Evolutionary conservation across 2,797 vertebrate genomes (phyloP).

Genomic region (Sebastes diploproa): DNA sequence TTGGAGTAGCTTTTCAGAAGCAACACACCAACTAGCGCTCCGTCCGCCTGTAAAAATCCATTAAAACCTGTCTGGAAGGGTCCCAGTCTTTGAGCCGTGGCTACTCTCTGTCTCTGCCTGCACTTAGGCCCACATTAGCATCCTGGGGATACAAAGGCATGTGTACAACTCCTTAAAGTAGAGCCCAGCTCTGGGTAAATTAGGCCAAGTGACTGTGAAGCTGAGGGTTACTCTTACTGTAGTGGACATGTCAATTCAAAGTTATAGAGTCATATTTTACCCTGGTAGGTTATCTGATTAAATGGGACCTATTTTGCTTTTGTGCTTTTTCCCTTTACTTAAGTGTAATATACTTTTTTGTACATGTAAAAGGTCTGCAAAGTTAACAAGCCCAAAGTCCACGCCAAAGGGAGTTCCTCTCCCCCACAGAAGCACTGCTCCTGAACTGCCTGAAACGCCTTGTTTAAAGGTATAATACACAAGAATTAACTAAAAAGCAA

Average conservation of each 20-base stretch:
- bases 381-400: no score
- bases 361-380: no score
- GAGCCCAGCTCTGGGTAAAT: conserved; percentile 13
- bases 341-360: no score
- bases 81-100: conserved; percentile 47
- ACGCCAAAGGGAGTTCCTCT: no score
- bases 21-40: conserved; percentile 53
- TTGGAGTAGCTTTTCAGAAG: conserved; percentile 69
- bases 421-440: no score
- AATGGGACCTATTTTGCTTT: not conserved
- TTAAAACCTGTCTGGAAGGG: conserved; percentile 72
- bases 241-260: conserved; percentile 27
- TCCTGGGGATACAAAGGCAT: conserved; percentile 56
- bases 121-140: conserved; percentile 70
- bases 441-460: no score
- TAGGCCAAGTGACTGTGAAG: conserved; percentile 16
- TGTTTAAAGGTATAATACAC: no score
- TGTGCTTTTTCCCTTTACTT: not conserved
- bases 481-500: no score
- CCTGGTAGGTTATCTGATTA: conserved; percentile 11
- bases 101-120: conserved; percentile 50
- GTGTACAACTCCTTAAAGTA: conserved; percentile 41
- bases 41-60: conserved; percentile 69
- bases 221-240: conserved; percentile 10
- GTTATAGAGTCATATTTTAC: not conserved